Percentiles rank a stretch among this genome's conserved stretches.
Evolutionary conservation across 2,888 invertebrate genomes (phyloP).

Genomic region (Apamea anceps): DNA sequence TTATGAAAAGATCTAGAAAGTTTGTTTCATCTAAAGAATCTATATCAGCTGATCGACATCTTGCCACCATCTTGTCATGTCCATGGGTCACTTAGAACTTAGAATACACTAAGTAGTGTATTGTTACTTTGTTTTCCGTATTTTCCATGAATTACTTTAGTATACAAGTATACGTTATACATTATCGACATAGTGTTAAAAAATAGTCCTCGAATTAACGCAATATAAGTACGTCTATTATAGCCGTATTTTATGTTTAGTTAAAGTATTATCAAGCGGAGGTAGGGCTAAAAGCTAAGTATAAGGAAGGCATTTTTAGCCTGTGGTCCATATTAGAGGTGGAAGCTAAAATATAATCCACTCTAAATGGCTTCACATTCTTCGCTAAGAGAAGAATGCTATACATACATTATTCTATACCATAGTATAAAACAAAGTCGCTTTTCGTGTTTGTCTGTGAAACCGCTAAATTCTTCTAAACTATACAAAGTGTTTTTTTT

Average conservation of each 20-base stretch:
- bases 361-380: background rate
- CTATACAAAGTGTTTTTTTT: no score
- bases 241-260: conserved; percentile 7
- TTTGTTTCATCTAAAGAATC: background rate
- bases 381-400: background rate
- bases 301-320: conserved; percentile 1
- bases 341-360: background rate
- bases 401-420: no score
- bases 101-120: background rate
- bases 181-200: conserved; percentile 21
- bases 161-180: no score
- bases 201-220: conserved; percentile 13
- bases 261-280: conserved; percentile 2
- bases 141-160: conserved; percentile 1
- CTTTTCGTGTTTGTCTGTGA: no score
- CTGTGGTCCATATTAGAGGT: background rate
- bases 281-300: background rate
- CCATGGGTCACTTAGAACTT: background rate
- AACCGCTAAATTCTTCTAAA: no score
- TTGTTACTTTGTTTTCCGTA: background rate
- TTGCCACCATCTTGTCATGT: background rate
- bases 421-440: no score
- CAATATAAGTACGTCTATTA: conserved; percentile 26
- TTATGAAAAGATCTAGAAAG: background rate
- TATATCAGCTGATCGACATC: background rate